These are phyloP conservation scores for Rhabdophis nuchalis DNA, from an alignment of 2,797 vertebrate genomes.

Conservation along the genomic window DNA sequence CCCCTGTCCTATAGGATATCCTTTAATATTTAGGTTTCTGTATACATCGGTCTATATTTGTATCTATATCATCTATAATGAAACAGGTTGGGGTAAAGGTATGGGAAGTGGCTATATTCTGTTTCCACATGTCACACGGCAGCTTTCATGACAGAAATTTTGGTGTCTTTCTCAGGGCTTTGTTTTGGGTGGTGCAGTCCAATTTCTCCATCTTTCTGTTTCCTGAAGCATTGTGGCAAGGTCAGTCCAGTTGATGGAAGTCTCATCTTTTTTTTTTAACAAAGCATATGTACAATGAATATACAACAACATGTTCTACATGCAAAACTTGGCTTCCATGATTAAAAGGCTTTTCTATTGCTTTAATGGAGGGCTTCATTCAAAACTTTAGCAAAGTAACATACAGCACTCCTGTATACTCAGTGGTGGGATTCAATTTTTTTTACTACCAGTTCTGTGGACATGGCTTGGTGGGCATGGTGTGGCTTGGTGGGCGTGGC, in stretches of 20 bases:
- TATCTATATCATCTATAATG: background rate
- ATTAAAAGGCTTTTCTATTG: background rate
- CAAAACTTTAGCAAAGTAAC: background rate
- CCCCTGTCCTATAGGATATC: background rate
- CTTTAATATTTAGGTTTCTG: background rate
- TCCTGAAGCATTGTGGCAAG: background rate
- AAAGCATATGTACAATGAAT: background rate
- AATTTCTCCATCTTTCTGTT: background rate
- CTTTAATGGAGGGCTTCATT: background rate
- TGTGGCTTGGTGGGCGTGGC: no score
- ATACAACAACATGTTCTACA: background rate
- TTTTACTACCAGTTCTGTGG: no score
- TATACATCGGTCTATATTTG: background rate
- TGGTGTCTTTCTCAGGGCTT: background rate
- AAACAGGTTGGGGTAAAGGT: background rate
- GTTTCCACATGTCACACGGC: background rate
- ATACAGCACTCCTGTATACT: background rate
- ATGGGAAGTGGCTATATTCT: background rate
- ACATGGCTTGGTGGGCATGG: no score
- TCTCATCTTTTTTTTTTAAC: background rate
- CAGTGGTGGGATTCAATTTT: no score
- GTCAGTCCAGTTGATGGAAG: background rate
- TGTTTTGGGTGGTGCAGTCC: background rate
- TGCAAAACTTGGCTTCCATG: background rate
- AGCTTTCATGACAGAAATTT: background rate